Conservation (phyloP, 2,113 vertebrate species). For the Crocuta crocuta region DNA sequence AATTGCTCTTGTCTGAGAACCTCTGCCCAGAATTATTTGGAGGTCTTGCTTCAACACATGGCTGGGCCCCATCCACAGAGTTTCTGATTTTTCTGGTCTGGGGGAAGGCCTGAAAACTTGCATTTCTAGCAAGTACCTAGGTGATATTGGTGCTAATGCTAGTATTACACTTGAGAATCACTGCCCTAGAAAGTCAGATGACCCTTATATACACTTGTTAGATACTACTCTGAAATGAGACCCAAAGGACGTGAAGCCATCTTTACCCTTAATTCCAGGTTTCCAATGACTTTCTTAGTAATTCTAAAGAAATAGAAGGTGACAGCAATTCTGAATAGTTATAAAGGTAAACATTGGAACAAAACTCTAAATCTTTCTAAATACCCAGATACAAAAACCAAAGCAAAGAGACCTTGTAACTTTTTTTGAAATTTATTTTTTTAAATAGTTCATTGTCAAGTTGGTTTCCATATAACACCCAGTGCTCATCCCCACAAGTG, state of each 20-base stretch:
- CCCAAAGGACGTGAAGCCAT: not conserved
- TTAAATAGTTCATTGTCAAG: no score
- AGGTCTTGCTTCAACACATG: not conserved
- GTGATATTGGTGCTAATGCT: not conserved
- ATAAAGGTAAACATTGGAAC: not conserved
- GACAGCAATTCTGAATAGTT: not conserved
- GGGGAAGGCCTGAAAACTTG: not conserved
- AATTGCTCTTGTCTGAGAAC: not conserved
- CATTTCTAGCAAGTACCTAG: not conserved
- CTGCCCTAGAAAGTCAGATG: not conserved
- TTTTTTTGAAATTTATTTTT: not conserved
- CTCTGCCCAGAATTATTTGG: not conserved
- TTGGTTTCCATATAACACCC: no score
- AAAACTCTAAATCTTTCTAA: not conserved
- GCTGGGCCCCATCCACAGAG: not conserved
- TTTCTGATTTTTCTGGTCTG: not conserved
- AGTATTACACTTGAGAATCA: not conserved
- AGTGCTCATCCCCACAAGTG: no score
- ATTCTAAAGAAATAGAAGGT: not conserved
- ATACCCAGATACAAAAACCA: not conserved
- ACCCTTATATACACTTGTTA: not conserved
- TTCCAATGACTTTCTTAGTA: not conserved
- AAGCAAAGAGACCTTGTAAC: not conserved
- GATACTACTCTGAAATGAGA: not conserved
- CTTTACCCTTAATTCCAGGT: not conserved